Percentiles rank a stretch among this genome's conserved stretches.
Evolutionary conservation across 2,888 invertebrate species (phyloP).

Genomic region (Diplazon laetatorius): DNA sequence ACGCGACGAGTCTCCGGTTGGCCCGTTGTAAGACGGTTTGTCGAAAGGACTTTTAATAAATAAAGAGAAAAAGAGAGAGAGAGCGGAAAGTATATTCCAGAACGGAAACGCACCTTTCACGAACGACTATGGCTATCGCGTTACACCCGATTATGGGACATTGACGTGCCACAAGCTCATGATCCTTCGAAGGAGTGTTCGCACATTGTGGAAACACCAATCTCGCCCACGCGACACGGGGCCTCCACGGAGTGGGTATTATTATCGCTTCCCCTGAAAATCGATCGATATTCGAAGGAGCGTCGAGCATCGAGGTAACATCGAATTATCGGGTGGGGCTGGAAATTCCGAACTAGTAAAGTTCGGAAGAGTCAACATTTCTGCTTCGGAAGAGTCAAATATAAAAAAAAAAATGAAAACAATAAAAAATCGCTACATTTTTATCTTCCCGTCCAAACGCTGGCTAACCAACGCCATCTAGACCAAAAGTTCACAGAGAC

Average conservation of each 20-base stretch:
- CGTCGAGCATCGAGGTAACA: constrained; percentile 18
- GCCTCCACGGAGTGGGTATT: constrained; percentile 24
- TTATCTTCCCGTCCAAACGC: too few species aligned
- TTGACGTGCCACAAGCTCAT: constrained; percentile 73
- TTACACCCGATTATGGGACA: constrained; percentile 70
- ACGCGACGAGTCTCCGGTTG: constrained; percentile 45
- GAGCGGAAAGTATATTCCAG: background rate
- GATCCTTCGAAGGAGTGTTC: constrained; percentile 68
- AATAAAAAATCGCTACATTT: too few species aligned
- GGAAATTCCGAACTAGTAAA: too few species aligned
- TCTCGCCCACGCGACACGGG: constrained; percentile 51
- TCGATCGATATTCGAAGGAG: constrained; percentile 52
- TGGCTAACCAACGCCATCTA: too few species aligned
- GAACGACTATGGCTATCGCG: constrained; percentile 55
- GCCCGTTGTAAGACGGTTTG: constrained; percentile 48
- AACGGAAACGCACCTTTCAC: constrained; percentile 26
- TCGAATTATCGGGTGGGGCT: background rate
- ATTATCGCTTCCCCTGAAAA: constrained; percentile 47
- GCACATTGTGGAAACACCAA: constrained; percentile 56
- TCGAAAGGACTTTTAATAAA: constrained; percentile 61
- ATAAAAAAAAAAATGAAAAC: too few species aligned
- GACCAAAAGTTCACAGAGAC: too few species aligned
- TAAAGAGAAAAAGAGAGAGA: constrained; percentile 34
- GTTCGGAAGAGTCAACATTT: too few species aligned
- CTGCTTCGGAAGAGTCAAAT: too few species aligned